phyloP scores from a whole-genome alignment of 2,888 invertebrate genomes.

The Dynastes hyllus region DNA sequence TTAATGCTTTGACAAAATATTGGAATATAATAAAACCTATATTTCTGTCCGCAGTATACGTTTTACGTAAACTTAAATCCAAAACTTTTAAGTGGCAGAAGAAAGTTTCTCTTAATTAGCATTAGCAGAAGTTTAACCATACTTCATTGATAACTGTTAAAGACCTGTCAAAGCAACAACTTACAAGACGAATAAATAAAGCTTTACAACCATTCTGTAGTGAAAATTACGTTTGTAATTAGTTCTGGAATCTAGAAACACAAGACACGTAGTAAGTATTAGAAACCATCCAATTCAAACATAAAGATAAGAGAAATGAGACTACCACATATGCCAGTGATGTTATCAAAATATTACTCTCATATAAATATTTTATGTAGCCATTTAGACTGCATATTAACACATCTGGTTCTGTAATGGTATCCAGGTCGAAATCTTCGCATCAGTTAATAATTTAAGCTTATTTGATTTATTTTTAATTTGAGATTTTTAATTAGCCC shows the following conservation, averaged over 20 bases:
- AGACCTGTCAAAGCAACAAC: too few species aligned
- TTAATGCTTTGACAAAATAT: too few species aligned
- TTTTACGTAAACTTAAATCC: too few species aligned
- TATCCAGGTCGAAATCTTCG: slow-evolving; percentile 26
- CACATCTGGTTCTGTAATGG: slow-evolving; percentile 20
- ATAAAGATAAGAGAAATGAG: slow-evolving; percentile 29
- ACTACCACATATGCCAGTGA: slow-evolving; percentile 25
- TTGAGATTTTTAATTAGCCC: slow-evolving; percentile 37
- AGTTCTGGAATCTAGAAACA: background rate
- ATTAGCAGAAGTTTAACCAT: too few species aligned
- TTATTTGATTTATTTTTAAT: slow-evolving; percentile 48
- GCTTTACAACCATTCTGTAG: background rate
- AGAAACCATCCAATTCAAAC: slow-evolving; percentile 16
- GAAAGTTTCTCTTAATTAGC: too few species aligned
- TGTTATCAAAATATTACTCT: slow-evolving; percentile 29
- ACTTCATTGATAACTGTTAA: too few species aligned
- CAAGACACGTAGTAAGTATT: background rate
- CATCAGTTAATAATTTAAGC: slow-evolving; percentile 34
- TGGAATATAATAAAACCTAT: too few species aligned
- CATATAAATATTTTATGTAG: slow-evolving; percentile 38
- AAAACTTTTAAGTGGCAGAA: too few species aligned
- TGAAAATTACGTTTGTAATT: slow-evolving; percentile 2
- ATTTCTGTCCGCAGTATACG: too few species aligned
- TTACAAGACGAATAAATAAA: too few species aligned
- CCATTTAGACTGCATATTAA: slow-evolving; percentile 37